Base-by-base conservation (phyloP, 1,140 invertebrate genomes). In the Leptinotarsa lineolata region DNA sequence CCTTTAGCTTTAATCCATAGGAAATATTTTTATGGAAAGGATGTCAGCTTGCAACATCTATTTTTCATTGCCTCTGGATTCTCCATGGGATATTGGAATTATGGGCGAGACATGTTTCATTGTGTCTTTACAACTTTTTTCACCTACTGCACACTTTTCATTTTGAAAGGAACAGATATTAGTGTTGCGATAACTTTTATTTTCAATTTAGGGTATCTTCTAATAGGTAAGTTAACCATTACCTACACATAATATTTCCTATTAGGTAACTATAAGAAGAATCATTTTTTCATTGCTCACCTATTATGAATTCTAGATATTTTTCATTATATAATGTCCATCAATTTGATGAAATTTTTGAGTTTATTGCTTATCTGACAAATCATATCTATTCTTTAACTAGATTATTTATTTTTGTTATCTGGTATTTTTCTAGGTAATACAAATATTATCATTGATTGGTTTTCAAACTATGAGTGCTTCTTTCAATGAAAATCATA, bases 201-300 rank as follows among this genome's bases (percentile, higher is more conserved):
- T n/a, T 95, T 95, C 83, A 93, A 94, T 78, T 92, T 96, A 91
- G 77, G 74, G 3, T 96, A 97, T 81, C 84, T 96, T 12, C 79
- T 94, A 48, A 79, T 85, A 70, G 86, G 87, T 88, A 82, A 81
- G 78, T 72, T 20, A 44, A 20, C n/a, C 6, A 63, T 39, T 54
- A 13, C 0, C 0, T 45, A 18, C 67, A 61, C 63, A 15, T 44
- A 46, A 22, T n/a, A 24, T 68, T 46, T 39, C 30, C 16, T 59
- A 12, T 59, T 15, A 58, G 22, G 16, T 68, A 16, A 18, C 16
- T 69, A 54, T 46, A 70, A 70, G 59, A 22, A 44, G 4, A 12
- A 63, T 21, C 0, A n/a, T n/a, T 6, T 63, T 20, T 18, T 13
- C 21, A 59, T n/a, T 1, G 58, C 8, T n/a, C 16, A 18, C 16